Evolutionary conservation across 2,888 invertebrate species (phyloP), one percentile per base, ranked within the genome.

Genomic region (Spialia ferax): DNA sequence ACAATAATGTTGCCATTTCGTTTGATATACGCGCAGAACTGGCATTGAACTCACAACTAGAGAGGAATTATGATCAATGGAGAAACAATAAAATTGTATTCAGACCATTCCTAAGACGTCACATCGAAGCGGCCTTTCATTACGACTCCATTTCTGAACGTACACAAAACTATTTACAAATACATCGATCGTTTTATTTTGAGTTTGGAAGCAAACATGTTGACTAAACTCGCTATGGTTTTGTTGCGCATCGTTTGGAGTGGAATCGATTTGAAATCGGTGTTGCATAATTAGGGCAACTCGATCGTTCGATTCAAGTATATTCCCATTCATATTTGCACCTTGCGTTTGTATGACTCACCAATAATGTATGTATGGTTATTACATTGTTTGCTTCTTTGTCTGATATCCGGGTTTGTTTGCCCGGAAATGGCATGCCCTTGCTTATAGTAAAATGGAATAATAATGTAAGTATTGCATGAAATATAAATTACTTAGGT

Each of bases 51-150:
- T 69, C 73, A 67, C 70, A 67, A 71, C 69, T 65, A 69, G 65
- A 64, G 56, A 70, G 68, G 70, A 72, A 45, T 67, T 67, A 72
- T 71, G 72, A 66, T 71, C 72, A 72, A 71, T 72, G 73, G 73
- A 74, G 70, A 55, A 69, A 61, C 71, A 66, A 72, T 74, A 73
- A 75, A 72, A 71, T 81, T 83, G 80, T 83, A 87, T 38, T 22
- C 22, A 54, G 20, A 38, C 54, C 61, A 55, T 61, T 54, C 48
- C 45, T 22, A 57, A 57, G 61, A 67, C 66, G 67, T 67, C 67
- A 67, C 61, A 15, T 4, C 45, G 22, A 18, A 61, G 48, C 60
- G 60, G 45, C 54, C 54, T 66, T 45, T 35, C 35, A 67, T 26
- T 61, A 55, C 55, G 45, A 48, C 42, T 18, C 55, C 48, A 56